These are phyloP conservation scores for Habroteleia sp. DNA, from an alignment of 2,888 invertebrate genomes.

Conservation along the genomic window DNA sequence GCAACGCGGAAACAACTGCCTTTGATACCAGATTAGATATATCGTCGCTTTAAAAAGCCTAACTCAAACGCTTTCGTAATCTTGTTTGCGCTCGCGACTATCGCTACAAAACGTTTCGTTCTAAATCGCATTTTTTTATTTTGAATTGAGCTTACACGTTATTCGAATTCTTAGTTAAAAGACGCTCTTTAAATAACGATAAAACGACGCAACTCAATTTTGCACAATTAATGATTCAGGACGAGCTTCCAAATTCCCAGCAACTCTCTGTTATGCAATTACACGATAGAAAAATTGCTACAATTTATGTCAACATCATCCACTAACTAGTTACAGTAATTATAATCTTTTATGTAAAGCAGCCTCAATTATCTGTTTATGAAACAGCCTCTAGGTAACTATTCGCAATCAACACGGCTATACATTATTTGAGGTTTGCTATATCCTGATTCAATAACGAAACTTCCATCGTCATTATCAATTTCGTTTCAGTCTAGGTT, in stretches of 20 bases:
- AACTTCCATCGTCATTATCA: constrained; percentile 21
- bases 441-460: constrained; percentile 35
- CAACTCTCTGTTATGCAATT: constrained; percentile 48
- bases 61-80: no score
- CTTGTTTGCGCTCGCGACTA: no score
- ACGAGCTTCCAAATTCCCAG: constrained; percentile 15
- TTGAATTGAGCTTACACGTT: no score
- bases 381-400: constrained; percentile 29
- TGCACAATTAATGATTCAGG: constrained; percentile 25
- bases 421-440: constrained; percentile 36
- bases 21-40: no score
- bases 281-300: constrained; percentile 28
- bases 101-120: no score
- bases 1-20: no score
- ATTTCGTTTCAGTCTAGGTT: constrained; percentile 13
- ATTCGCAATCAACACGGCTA: constrained; percentile 35
- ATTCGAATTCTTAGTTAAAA: no score
- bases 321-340: constrained; percentile 37
- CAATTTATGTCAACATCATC: constrained; percentile 28
- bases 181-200: no score
- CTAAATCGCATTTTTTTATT: no score
- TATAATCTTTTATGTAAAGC: constrained; percentile 45
- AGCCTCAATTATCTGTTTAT: constrained; percentile 37
- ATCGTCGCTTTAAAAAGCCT: no score
- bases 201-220: constrained; percentile 3